Percentiles rank a stretch among this genome's conserved stretches.
Conservation (phyloP, 2,797 vertebrate genomes). For the Brachyalestes nurse region DNA sequence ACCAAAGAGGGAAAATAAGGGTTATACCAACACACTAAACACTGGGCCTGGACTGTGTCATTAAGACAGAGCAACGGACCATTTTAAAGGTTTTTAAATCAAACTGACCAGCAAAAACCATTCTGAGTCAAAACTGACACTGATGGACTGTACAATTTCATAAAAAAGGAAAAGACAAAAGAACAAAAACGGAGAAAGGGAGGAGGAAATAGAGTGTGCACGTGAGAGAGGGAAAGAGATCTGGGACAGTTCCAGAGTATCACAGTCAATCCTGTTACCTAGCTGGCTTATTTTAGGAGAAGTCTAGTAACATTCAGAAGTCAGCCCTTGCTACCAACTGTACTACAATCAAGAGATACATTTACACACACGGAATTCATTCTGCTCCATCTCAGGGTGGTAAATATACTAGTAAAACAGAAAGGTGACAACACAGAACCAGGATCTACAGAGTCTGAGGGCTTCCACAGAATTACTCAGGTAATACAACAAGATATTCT, state of each 20-base stretch:
- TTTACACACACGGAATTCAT: constrained; percentile 46
- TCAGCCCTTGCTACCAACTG: constrained; percentile 1
- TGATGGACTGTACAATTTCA: not conserved
- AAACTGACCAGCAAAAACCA: not conserved
- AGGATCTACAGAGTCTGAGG: not conserved
- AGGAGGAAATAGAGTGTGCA: not conserved
- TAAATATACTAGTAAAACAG: constrained; percentile 4
- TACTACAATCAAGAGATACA: not conserved
- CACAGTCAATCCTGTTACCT: constrained; percentile 49
- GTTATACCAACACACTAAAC: not conserved
- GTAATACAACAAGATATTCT: not conserved
- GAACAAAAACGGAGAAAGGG: not conserved
- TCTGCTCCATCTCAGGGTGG: not conserved
- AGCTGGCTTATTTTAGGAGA: constrained; percentile 31
- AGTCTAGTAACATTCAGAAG: not conserved
- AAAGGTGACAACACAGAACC: not conserved
- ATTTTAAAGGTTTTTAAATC: constrained; percentile 3
- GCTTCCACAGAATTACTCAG: constrained; percentile 7
- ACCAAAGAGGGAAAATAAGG: not conserved
- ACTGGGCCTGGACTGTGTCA: constrained; percentile 17
- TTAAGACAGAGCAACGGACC: not conserved
- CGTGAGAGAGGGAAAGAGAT: not conserved
- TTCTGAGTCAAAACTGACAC: not conserved
- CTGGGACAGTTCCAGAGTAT: constrained; percentile 40
- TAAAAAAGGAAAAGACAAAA: not conserved